Base-by-base conservation (phyloP, 1,140 invertebrate species). In the Drosophila nikananu region DNA sequence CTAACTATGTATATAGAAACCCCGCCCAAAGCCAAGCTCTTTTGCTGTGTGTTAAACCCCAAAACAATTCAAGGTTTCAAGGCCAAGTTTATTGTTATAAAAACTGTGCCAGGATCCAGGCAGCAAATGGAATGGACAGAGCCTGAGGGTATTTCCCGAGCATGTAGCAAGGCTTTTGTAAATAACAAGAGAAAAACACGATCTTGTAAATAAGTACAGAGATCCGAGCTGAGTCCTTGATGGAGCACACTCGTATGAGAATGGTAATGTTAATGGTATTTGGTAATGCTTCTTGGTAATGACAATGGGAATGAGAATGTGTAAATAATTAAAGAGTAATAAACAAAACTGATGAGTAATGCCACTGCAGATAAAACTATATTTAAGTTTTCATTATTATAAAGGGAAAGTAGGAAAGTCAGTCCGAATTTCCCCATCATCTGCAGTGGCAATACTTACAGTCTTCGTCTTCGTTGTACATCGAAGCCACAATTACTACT, bases 221-320 rank as follows among this genome's bases (percentile, higher is more conserved):
- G 42, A 61, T 2, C 15, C n/a, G n/a, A 57, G 65, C 54, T 42
- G 66, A 71, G 27, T 52, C 42, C 68, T 65, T 51, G 67, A 30
- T 39, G 61, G 58, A 62, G 54, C 44, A 79, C 55, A 44, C 41
- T 74, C 63, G 57, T 49, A 51, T 76, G 57, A 39, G 30, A 39
- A 37, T 15, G 42, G 52, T 60, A 54, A 19, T 35, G 32, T 27
- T 79, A 61, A 39, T n/a, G n/a, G n/a, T n/a, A n/a, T n/a, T n/a
- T n/a, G n/a, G n/a, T n/a, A n/a, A n/a, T n/a, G n/a, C n/a, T n/a
- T n/a, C n/a, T n/a, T n/a, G n/a, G n/a, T n/a, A n/a, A n/a, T 76
- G 41, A 52, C 55, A 79, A 73, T 77, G 65, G 58, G 74, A 79
- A 79, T 86, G 78, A 67, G 63, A 86, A 80, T 86, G 79, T 79